Evolutionary conservation across 2,797 vertebrate species (phyloP).

Genomic region (Typhlichthys subterraneus): DNA sequence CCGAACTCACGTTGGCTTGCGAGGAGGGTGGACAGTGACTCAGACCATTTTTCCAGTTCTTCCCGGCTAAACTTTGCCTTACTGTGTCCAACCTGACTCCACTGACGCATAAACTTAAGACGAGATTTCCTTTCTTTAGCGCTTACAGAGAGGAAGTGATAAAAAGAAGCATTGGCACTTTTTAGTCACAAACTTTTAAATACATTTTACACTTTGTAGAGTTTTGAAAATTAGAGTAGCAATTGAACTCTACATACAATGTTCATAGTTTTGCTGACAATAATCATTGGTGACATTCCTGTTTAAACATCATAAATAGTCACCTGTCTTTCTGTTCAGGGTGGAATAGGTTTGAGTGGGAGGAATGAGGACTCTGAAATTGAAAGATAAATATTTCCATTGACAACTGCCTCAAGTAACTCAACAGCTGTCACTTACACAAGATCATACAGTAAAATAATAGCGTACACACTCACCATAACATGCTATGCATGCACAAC

Average conservation of each 20-base stretch:
- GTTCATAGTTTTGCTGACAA: no score
- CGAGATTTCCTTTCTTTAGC: slow-evolving; percentile 69
- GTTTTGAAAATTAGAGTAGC: neutral
- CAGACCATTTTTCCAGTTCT: slow-evolving; percentile 75
- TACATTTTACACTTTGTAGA: neutral
- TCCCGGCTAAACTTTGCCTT: slow-evolving; percentile 59
- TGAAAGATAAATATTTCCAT: slow-evolving; percentile 15
- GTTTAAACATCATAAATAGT: slow-evolving; percentile 16
- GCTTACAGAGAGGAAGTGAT: slow-evolving; percentile 31
- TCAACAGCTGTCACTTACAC: neutral
- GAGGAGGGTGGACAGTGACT: slow-evolving; percentile 74
- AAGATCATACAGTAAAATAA: no score
- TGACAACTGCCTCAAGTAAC: neutral
- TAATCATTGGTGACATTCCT: neutral
- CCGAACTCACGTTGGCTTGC: slow-evolving; percentile 74
- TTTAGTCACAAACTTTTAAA: neutral
- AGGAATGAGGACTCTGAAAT: slow-evolving; percentile 73
- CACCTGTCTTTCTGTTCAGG: slow-evolving; percentile 73
- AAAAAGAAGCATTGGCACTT: neutral
- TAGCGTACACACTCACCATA: neutral
- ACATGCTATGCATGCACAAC: neutral
- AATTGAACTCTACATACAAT: no score
- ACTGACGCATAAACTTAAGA: slow-evolving; percentile 74
- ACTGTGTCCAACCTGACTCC: slow-evolving; percentile 76
- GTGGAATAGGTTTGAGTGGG: slow-evolving; percentile 63